Base-by-base conservation (phyloP, 2,113 vertebrate species). In the Myxocyprinus asiaticus region DNA sequence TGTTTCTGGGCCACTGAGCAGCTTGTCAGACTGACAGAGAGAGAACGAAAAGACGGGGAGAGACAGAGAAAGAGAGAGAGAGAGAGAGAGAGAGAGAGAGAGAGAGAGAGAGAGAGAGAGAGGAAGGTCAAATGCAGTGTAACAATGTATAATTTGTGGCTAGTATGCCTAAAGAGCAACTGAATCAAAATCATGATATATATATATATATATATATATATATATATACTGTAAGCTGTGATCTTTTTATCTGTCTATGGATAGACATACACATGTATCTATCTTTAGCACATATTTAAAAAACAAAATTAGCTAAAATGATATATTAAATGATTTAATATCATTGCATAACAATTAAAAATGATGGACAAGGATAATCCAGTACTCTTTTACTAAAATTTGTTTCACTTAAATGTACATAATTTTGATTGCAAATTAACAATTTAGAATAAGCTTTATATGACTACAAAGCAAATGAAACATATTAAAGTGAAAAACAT, bases 1-100 rank as follows among this genome's bases (percentile, higher is more conserved):
- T 84, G 86, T 91, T 91, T 91, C 87, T 87, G 90, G 90, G 90
- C 90, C 89, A 91, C 87, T 89, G 88, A 91, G 86, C 91, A 91
- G 87, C 89, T 87, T 87, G 90, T 89, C 87, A 84, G 84, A 85
- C 85, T 87, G 87, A 86, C 61, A 76, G 61, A 76, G 59, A 73
- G 55, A 75, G 73, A 76, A 63, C 17, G 62, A 62, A 74, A 55
- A 10, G 15, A 4, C 64, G 76, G 78, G 81, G 77, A 59, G 17
- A 22, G 33, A 81, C 44, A 66, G 17, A 11, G 67, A 55, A 66
- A 62, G 81, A 10, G 50, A 43, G 64, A 10, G 66, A 63, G 82
- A 44, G 7, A 43, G 66, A n/a, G n/a, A 76, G 59, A 73, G 55
- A 75, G 73, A 76, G 77, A 59, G 17, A 22, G 33, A 81, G 44